Evolutionary conservation across 1,140 invertebrate genomes (phyloP).

Genomic region (Apocrypta bakeri): DNA sequence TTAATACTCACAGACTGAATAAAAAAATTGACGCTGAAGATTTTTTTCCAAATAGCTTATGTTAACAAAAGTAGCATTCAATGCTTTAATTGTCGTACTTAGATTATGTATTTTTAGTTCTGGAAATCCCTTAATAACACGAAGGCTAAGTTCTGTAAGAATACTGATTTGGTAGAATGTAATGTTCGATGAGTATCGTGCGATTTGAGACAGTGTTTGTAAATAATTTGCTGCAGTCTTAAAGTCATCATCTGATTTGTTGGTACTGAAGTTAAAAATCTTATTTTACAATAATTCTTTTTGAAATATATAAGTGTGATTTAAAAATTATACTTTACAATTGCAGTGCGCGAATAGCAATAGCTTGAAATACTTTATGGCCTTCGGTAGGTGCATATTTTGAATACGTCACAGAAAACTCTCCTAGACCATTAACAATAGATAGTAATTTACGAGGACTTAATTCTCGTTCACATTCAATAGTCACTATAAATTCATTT

Average conservation of each 20-base stretch:
- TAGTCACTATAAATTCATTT: conserved; percentile 47
- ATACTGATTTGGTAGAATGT: conserved; percentile 67
- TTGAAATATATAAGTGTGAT: conserved; percentile 48
- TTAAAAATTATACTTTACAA: conserved; percentile 57
- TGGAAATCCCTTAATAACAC: conserved; percentile 74
- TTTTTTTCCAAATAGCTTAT: conserved; percentile 60
- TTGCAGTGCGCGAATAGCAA: conserved; percentile 58
- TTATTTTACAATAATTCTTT: conserved; percentile 39
- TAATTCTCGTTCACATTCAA: conserved; percentile 46
- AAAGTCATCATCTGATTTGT: conserved; percentile 53
- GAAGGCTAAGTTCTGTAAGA: conserved; percentile 63
- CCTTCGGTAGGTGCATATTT: conserved; percentile 54
- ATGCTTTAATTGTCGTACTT: conserved; percentile 53
- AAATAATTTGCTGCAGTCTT: conserved; percentile 63
- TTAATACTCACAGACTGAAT: conserved; percentile 64
- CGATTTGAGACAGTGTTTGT: conserved; percentile 67
- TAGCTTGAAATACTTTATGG: conserved; percentile 60
- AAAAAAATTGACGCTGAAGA: conserved; percentile 64
- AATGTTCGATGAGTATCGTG: conserved; percentile 63
- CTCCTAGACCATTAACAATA: conserved; percentile 65
- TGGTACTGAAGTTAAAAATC: conserved; percentile 54
- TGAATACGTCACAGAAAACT: conserved; percentile 62
- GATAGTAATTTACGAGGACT: conserved; percentile 51
- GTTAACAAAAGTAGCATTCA: conserved; percentile 68
- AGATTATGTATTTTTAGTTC: conserved; percentile 57